Evolutionary conservation across 2,888 invertebrate genomes (phyloP).

Genomic region (Cheilosia scutellata): DNA sequence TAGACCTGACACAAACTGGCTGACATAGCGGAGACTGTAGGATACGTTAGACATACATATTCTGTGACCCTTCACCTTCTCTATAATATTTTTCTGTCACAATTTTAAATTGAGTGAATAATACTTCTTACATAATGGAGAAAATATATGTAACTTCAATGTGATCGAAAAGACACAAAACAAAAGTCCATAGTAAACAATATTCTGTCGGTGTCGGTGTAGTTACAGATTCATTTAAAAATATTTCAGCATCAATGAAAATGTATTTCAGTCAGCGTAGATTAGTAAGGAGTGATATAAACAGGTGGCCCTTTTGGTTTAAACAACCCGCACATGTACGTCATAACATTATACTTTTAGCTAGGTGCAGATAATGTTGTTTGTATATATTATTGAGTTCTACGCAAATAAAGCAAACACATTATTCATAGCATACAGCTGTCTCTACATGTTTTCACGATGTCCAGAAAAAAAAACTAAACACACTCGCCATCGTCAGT

Average conservation of each 20-base stretch:
- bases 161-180: no score
- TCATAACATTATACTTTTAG: not conserved
- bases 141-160: no score
- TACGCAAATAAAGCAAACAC: conserved; percentile 1
- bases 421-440: conserved; percentile 1
- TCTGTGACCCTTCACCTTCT: no score
- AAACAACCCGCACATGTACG: not conserved
- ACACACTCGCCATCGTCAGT: not conserved
- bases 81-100: no score
- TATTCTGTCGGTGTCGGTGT: no score
- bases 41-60: no score
- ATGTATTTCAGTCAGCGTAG: not conserved
- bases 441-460: conserved; percentile 1
- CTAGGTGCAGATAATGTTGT: not conserved
- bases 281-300: not conserved
- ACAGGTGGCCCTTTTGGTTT: not conserved
- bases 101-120: no score
- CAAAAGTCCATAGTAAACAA: no score
- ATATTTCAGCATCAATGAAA: not conserved
- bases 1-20: no score
- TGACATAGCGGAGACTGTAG: no score
- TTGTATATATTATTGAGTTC: not conserved
- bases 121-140: no score
- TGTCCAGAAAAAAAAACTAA: not conserved
- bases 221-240: no score